Conservation (phyloP, 1,140 invertebrate species). For the Dinoponera quadriceps region DNA sequence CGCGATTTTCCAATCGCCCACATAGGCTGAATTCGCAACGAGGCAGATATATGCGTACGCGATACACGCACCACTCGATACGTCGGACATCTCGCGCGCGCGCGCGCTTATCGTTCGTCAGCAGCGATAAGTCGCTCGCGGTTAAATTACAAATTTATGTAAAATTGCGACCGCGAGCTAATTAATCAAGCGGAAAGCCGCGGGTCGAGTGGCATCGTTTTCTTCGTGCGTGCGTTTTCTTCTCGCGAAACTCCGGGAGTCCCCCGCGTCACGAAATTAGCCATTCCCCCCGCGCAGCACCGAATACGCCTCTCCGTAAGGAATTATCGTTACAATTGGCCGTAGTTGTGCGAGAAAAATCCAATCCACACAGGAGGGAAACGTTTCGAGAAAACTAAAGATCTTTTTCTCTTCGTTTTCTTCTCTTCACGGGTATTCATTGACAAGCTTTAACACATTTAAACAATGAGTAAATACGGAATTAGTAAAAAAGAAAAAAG, state of each 20-base stretch:
- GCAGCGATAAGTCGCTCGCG: slow-evolving; percentile 26
- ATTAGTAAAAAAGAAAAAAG: no score
- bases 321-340: no score
- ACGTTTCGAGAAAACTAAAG: no score
- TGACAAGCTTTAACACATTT: no score
- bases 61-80: slow-evolving; percentile 19
- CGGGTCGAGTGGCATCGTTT: not conserved
- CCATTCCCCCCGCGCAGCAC: no score
- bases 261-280: not conserved
- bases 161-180: slow-evolving; percentile 10
- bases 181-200: slow-evolving; percentile 22
- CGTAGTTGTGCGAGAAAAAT: no score
- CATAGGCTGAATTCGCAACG: not conserved
- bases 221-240: not conserved
- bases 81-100: not conserved
- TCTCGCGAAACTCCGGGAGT: not conserved
- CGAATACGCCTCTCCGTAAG: no score
- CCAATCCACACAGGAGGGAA: no score
- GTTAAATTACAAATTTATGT: slow-evolving; percentile 9
- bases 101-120: slow-evolving; percentile 1
- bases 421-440: no score
- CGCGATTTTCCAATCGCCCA: not conserved
- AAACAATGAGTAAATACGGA: no score
- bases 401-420: no score
- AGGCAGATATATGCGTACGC: not conserved